These are phyloP conservation scores for Monodelphis domestica DNA, from an alignment of 2,797 vertebrate species.

Conservation along the genomic window DNA sequence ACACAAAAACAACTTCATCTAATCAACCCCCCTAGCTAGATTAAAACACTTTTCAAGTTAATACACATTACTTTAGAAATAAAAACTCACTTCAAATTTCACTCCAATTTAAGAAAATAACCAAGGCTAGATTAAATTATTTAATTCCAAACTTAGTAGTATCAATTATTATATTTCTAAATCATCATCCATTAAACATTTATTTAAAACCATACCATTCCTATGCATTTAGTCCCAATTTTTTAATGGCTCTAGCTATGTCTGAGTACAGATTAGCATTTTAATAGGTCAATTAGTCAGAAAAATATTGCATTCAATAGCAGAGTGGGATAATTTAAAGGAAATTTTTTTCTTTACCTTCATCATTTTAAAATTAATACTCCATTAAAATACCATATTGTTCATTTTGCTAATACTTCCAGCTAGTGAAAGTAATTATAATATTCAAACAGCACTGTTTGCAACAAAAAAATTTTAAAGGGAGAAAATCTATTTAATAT, in stretches of 20 bases:
- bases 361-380: background rate
- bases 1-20: background rate
- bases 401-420: constrained; percentile 27
- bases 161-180: background rate
- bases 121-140: background rate
- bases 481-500: constrained; percentile 26
- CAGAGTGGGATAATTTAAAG: background rate
- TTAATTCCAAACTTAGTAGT: background rate
- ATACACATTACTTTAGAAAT: background rate
- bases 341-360: background rate
- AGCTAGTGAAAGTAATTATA: constrained; percentile 15
- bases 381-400: constrained; percentile 11
- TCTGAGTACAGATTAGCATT: constrained; percentile 7
- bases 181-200: background rate
- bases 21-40: background rate
- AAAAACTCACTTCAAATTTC: background rate
- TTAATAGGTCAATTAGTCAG: constrained; percentile 33
- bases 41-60: background rate
- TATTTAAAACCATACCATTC: background rate
- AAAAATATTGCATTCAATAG: constrained; percentile 13
- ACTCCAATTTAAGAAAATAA: background rate
- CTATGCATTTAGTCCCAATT: background rate
- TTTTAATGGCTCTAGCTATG: constrained; percentile 31
- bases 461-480: constrained; percentile 34
- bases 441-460: constrained; percentile 26